Percentiles rank a stretch among this genome's conserved stretches.
Evolutionary conservation across 2,888 invertebrate genomes (phyloP).

Genomic region (Diaprepes abbreviatus): DNA sequence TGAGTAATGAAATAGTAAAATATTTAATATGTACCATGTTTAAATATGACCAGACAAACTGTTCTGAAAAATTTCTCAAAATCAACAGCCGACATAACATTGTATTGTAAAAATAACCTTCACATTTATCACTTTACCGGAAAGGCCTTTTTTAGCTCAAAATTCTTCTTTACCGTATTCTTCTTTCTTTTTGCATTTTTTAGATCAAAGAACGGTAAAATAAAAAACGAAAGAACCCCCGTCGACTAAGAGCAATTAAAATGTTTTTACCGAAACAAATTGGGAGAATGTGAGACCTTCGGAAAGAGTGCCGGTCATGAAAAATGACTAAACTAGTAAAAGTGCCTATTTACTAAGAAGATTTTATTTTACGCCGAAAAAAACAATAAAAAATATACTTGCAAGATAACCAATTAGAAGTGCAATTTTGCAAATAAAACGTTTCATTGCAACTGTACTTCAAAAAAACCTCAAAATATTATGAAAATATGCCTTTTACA

Average conservation of each 20-base stretch:
- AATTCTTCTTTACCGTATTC: background rate
- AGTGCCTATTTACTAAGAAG: background rate
- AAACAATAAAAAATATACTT: too few relatives aligned
- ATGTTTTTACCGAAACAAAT: constrained; percentile 23
- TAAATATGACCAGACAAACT: too few relatives aligned
- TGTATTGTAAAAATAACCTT: background rate
- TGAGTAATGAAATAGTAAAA: too few relatives aligned
- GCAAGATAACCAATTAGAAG: too few relatives aligned
- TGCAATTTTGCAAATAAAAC: too few relatives aligned
- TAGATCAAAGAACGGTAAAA: background rate
- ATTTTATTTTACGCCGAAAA: too few relatives aligned
- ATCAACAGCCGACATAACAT: too few relatives aligned
- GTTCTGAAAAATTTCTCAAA: too few relatives aligned
- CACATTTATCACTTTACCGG: background rate
- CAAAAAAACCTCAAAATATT: too few relatives aligned
- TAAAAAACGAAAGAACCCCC: constrained; percentile 30
- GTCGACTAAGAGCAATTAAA: constrained; percentile 8
- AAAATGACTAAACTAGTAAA: background rate
- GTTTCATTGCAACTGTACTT: too few relatives aligned
- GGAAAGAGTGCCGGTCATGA: background rate
- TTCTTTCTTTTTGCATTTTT: background rate
- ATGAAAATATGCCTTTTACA: too few relatives aligned
- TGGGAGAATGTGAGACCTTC: constrained; percentile 17
- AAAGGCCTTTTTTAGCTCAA: background rate
- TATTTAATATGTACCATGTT: too few relatives aligned